Evolutionary conservation across 2,888 invertebrate genomes (phyloP).

Genomic region (Aspidapion aeneum): DNA sequence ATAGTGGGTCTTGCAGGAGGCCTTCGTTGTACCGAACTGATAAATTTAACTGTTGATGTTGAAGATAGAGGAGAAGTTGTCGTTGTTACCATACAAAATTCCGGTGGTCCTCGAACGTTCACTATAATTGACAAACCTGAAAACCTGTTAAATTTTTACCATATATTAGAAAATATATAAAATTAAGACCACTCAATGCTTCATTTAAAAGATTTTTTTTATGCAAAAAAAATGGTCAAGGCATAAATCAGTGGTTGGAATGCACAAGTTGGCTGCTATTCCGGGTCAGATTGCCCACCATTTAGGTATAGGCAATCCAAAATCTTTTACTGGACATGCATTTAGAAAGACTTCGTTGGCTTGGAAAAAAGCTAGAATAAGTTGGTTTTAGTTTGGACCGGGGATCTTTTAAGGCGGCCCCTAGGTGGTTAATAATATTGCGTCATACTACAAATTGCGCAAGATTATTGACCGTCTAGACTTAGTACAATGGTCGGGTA

Average conservation of each 20-base stretch:
- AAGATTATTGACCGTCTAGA: no score
- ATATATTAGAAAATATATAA: background rate
- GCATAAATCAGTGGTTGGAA: background rate
- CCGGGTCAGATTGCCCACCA: background rate
- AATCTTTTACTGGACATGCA: background rate
- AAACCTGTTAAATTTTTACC: background rate
- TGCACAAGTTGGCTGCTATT: background rate
- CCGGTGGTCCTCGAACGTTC: background rate
- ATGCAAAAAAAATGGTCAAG: background rate
- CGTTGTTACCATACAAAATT: background rate
- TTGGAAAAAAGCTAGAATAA: background rate
- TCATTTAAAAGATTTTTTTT: background rate
- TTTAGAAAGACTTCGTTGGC: background rate
- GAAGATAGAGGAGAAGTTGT: background rate
- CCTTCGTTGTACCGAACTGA: background rate
- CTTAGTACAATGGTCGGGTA: no score
- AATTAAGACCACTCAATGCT: background rate
- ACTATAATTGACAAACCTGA: background rate
- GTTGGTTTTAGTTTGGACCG: no score
- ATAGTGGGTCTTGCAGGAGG: background rate
- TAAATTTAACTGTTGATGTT: background rate
- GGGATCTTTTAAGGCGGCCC: no score
- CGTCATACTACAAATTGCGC: no score
- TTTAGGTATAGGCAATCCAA: background rate
- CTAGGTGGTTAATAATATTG: no score